Evolutionary conservation across 2,113 vertebrate species (phyloP), one percentile per base, ranked within the genome.

Genomic region (Ptyas mucosa): DNA sequence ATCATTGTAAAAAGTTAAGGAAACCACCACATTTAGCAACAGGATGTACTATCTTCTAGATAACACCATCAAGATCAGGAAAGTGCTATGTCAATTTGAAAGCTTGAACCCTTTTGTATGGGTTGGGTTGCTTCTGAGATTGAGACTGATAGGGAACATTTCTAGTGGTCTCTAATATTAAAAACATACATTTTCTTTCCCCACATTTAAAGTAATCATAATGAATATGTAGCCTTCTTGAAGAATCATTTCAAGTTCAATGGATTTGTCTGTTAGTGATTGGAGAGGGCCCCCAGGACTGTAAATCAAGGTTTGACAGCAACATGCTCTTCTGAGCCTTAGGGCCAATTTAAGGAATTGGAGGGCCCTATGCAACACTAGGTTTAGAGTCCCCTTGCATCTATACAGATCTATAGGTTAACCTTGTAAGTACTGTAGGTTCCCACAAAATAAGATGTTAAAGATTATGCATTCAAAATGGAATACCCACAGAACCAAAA

Each of bases 61-160:
- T 96, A 96, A 95, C 5, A 2, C 94, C 95, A 97, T 97, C 91
- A 24, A 96, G 97, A 97, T 96, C 95, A 94, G 94, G 87, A 26
- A 64, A 1, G 89, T 93, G 88, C 92, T 92, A 90, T 12, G 1
- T 81, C 90, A 8, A 21, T 93, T 92, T 0, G 90, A 1, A 10
- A 88, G 89, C 92, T 0, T 51, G 15, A 95, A 92, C 55, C 89
- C 94, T 85, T 24, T 94, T 94, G 95, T 88, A 49, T 6, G 15
- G 61, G 20, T 54, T 49, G 94, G 91, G 94, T 88, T 91, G 93
- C 69, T 91, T 90, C 1, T 92, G 58, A 96, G 96, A 97, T 96
- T 3, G 14, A 89, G 14, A 6, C 88, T 55, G 95, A 96, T 96
- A 97, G 2, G 15, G 53, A 64, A 85, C 5, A 1, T 55, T 93